Evolutionary conservation across 2,888 invertebrate species (phyloP), one percentile per base, ranked within the genome.

Genomic region (Pandemis cinnamomeana): DNA sequence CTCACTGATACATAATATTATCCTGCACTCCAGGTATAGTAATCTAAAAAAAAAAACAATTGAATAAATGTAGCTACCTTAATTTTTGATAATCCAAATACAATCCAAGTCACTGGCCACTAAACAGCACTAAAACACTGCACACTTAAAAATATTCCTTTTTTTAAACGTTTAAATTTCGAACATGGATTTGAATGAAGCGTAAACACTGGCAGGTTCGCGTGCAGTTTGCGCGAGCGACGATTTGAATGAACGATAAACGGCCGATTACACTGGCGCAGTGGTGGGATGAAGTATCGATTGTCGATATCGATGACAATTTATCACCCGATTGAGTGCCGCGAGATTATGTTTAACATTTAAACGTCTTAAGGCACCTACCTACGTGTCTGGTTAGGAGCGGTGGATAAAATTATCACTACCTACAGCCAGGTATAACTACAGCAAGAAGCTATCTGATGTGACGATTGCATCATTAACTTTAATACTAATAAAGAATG

Each of bases 191-290:
- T 73, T 27, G 64, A 53, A 73, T 42, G 67, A 53, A 67, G 53
- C 71, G 71, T 71, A 48, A 61, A 66, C 70, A 70, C 73, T 73
- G 73, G 69, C 72, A 15, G 73, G 60, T 70, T 73, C 55, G 74
- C 74, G 79, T 79, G 82, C 78, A 80, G 79, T 79, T 80, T 76
- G 80, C 74, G 76, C 78, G 80, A 80, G 71, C 66, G 60, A 70
- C 73, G 74, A 74, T 74, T 74, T 71, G 69, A 69, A 78, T 82
- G 80, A 79, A 84, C 87, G 88, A 89, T 89, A 89, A 88, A 85
- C 85, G 84, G 71, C 72, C 82, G 84, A 91, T 89, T 90, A 88
- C 87, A 80, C 67, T 10, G 77, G 75, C 77, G 75, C 84, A 87
- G 89, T 87, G 89, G 86, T 83, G 89, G 69, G 76, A 77, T 78